These are phyloP conservation scores for Tilapia sparmanii DNA, from an alignment of 2,113 vertebrate genomes.

Conservation along the genomic window DNA sequence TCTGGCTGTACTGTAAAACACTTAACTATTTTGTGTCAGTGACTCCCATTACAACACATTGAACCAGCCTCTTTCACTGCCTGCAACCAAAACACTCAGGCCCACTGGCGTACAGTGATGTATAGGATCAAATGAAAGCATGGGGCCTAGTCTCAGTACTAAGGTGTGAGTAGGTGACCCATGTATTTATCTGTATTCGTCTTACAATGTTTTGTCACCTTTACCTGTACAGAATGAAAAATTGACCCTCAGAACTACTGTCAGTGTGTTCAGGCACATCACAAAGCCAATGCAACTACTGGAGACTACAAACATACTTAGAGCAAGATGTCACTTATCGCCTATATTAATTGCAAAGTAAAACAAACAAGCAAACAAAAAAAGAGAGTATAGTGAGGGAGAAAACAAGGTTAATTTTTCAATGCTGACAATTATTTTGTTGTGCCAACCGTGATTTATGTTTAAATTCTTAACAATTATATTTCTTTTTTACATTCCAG, in stretches of 20 bases:
- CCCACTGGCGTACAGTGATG: slow-evolving; percentile 16
- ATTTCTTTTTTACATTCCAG: slow-evolving; percentile 52
- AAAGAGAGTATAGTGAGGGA: not conserved
- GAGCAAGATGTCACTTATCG: slow-evolving; percentile 42
- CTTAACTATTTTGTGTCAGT: slow-evolving; percentile 35
- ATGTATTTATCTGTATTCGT: slow-evolving; percentile 3
- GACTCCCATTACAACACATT: slow-evolving; percentile 41
- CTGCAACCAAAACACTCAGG: slow-evolving; percentile 51
- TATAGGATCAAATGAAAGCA: not conserved
- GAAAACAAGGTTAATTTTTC: slow-evolving; percentile 22
- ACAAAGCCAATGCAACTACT: slow-evolving; percentile 42
- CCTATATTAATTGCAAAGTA: not conserved
- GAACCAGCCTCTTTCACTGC: slow-evolving; percentile 67
- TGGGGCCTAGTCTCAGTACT: not conserved
- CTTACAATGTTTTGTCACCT: slow-evolving; percentile 6
- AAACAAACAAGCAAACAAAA: not conserved
- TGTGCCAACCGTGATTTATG: slow-evolving; percentile 76
- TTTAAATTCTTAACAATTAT: slow-evolving; percentile 14
- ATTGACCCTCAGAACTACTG: not conserved
- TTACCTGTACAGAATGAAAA: not conserved
- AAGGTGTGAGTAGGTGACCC: not conserved
- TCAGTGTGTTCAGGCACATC: slow-evolving; percentile 36
- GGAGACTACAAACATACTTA: slow-evolving; percentile 5
- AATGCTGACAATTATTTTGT: slow-evolving; percentile 47
- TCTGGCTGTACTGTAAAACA: slow-evolving; percentile 42